These are phyloP conservation scores for Pelmatolapia mariae DNA, from an alignment of 2,113 vertebrate species.

Conservation along the genomic window DNA sequence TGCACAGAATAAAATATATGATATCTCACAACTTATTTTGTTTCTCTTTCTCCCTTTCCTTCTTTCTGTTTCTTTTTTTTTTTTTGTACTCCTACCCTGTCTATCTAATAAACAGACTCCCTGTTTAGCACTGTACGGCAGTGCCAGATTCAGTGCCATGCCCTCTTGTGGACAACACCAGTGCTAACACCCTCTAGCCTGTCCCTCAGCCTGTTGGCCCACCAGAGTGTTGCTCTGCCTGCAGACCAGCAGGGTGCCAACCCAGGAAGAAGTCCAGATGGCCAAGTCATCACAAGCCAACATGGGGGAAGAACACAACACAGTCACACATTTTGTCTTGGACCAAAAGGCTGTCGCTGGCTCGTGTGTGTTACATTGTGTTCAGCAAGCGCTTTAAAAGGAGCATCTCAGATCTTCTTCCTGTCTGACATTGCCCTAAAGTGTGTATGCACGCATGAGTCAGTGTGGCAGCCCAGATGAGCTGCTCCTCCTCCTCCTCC, in stretches of 20 bases:
- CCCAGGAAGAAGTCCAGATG: constrained; percentile 55
- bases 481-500: constrained; percentile 41
- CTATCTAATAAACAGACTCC: constrained; percentile 47
- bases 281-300: constrained; percentile 34
- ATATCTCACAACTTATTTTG: not conserved
- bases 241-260: constrained; percentile 57
- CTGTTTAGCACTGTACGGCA: constrained; percentile 52
- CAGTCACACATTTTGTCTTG: constrained; percentile 41
- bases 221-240: constrained; percentile 43
- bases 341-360: constrained; percentile 55
- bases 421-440: constrained; percentile 34
- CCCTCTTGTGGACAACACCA: constrained; percentile 60
- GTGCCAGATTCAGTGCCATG: constrained; percentile 58
- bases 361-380: constrained; percentile 17
- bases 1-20: constrained; percentile 3
- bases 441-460: constrained; percentile 1
- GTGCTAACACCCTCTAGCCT: constrained; percentile 37
- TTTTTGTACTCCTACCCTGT: not conserved
- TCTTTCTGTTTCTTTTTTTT: not conserved
- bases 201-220: constrained; percentile 34
- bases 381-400: constrained; percentile 16
- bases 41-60: not conserved
- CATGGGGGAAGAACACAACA: constrained; percentile 13
- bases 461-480: constrained; percentile 43
- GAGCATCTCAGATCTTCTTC: constrained; percentile 36